Evolutionary conservation across 1,140 invertebrate genomes (phyloP).

Genomic region (Drosophila rhopaloa): DNA sequence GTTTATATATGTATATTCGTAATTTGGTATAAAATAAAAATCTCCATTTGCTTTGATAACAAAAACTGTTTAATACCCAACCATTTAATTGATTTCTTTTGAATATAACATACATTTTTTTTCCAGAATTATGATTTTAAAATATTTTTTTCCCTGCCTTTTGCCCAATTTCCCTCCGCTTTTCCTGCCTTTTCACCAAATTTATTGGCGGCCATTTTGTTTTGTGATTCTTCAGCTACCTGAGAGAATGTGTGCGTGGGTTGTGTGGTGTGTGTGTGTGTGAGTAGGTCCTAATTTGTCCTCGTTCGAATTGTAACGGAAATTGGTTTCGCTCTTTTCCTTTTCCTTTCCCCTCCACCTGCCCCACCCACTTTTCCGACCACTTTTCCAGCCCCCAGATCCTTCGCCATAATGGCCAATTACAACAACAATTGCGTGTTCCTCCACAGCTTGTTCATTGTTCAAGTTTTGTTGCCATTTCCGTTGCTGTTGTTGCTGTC

Average conservation of each 20-base stretch:
- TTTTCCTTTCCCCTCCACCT: background rate
- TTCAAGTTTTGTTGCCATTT: constrained; percentile 28
- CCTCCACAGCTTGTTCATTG: constrained; percentile 36
- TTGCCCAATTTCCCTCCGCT: constrained; percentile 14
- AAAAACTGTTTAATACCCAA: no score
- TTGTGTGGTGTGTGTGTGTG: constrained; percentile 22
- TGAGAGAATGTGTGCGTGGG: constrained; percentile 15
- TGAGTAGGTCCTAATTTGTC: constrained; percentile 70
- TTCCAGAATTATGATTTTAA: background rate
- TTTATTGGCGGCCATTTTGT: constrained; percentile 80
- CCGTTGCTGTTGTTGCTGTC: constrained; percentile 10
- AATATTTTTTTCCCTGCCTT: constrained; percentile 8
- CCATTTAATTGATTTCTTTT: no score
- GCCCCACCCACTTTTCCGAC: background rate
- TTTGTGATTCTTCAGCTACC: constrained; percentile 45
- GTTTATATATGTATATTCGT: no score
- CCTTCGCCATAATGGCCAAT: constrained; percentile 51
- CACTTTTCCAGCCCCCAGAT: background rate
- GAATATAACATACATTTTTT: no score
- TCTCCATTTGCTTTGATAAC: no score
- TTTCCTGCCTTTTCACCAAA: constrained; percentile 19
- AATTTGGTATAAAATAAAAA: no score
- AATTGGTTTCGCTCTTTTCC: constrained; percentile 61
- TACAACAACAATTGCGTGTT: constrained; percentile 53
- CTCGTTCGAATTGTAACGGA: constrained; percentile 67